These are phyloP conservation scores for Vesta saturnalis DNA, from an alignment of 2,888 invertebrate species.

Conservation along the genomic window DNA sequence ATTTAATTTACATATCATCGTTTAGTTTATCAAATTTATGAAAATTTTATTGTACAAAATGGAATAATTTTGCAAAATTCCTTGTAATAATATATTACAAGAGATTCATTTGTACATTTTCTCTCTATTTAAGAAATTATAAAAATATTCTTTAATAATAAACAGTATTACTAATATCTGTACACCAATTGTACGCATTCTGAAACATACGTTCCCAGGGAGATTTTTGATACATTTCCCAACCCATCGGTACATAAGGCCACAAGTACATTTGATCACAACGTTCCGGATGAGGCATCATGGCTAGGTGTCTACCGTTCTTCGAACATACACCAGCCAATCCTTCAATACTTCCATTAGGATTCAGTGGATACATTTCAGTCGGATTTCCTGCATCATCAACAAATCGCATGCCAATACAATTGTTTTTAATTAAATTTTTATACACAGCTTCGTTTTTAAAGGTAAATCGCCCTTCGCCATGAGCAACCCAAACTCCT, in stretches of 20 bases:
- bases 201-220: conserved; percentile 95
- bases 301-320: conserved; percentile 93
- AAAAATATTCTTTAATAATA: conserved; percentile 18
- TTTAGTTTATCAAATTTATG: no score
- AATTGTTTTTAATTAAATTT: conserved; percentile 66
- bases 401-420: conserved; percentile 80
- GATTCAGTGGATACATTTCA: conserved; percentile 89
- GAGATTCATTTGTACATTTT: no score
- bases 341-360: conserved; percentile 88
- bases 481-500: conserved; percentile 97
- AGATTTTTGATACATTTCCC: conserved; percentile 68
- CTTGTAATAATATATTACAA: neutral
- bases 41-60: no score
- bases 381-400: conserved; percentile 79
- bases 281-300: conserved; percentile 99
- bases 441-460: conserved; percentile 64
- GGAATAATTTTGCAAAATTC: neutral
- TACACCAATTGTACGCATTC: conserved; percentile 83
- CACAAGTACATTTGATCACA: conserved; percentile 92
- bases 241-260: conserved; percentile 72
- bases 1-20: no score
- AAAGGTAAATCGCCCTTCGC: conserved; percentile 86
- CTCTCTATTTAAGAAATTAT: neutral
- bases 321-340: conserved; percentile 89
- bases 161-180: neutral